Percentiles rank a stretch among this genome's conserved stretches.
phyloP scores from a whole-genome alignment of 2,113 vertebrate species.

The Gobiocypris rarus region DNA sequence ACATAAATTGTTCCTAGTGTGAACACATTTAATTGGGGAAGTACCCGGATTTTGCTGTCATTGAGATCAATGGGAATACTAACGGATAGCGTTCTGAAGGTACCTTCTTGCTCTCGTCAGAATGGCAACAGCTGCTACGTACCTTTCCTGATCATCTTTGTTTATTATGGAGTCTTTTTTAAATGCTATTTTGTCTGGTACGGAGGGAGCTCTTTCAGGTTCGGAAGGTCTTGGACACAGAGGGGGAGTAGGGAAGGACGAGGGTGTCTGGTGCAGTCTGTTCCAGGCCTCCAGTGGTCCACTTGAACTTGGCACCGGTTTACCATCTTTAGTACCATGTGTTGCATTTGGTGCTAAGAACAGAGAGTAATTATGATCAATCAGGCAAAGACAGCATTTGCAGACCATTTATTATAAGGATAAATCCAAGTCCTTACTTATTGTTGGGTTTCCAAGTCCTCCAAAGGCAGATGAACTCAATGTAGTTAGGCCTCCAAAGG shows the following conservation, averaged over 20 bases:
- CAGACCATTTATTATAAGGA: neutral
- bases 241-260: conserved; percentile 54
- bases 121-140: neutral
- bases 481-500: conserved; percentile 78
- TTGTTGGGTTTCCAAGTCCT: conserved; percentile 85
- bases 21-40: too few species aligned
- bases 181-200: conserved; percentile 12
- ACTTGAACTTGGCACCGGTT: conserved; percentile 15
- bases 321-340: conserved; percentile 49
- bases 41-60: too few species aligned
- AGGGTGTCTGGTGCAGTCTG: conserved; percentile 52
- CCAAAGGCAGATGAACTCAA: conserved; percentile 86
- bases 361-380: neutral
- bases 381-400: neutral
- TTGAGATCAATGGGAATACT: too few species aligned
- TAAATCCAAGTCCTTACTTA: conserved; percentile 53
- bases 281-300: conserved; percentile 56
- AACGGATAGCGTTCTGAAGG: too few species aligned
- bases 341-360: conserved; percentile 50
- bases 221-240: conserved; percentile 50
- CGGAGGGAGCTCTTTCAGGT: conserved; percentile 27
- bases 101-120: neutral
- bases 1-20: too few species aligned
- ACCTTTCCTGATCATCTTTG: conserved; percentile 57
- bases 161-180: conserved; percentile 42